phyloP scores from a whole-genome alignment of 2,113 vertebrate genomes.

The Clarias gariepinus region DNA sequence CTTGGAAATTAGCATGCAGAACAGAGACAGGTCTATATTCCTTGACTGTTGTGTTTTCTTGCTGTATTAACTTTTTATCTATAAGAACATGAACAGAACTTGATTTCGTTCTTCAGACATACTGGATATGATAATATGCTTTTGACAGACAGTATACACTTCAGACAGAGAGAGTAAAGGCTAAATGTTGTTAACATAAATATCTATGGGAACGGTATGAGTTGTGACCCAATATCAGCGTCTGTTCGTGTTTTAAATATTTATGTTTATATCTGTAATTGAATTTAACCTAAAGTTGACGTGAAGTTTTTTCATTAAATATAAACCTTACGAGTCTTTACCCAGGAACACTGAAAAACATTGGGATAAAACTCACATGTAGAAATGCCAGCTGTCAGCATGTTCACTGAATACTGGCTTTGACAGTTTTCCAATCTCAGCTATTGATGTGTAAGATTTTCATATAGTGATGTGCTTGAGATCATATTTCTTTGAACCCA shows the following conservation, averaged over 20 bases:
- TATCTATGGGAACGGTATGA: neutral
- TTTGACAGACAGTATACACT: neutral
- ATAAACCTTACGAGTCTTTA: neutral
- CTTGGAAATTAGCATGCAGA: conserved; percentile 32
- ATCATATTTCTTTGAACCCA: neutral
- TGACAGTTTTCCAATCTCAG: neutral
- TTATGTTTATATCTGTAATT: neutral
- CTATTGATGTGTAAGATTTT: neutral
- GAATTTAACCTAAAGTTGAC: neutral
- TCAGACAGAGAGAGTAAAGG: neutral
- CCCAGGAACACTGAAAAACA: neutral
- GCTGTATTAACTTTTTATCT: neutral
- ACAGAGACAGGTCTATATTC: conserved; percentile 10
- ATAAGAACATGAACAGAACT: neutral
- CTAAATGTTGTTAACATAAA: neutral
- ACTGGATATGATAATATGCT: neutral
- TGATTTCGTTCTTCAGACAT: neutral
- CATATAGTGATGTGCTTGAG: too few relatives aligned
- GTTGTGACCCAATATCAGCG: neutral
- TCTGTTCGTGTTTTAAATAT: neutral
- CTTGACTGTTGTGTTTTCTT: neutral
- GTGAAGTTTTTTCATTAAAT: neutral
- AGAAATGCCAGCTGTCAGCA: neutral
- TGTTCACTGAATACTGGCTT: neutral
- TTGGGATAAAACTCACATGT: neutral